Evolutionary conservation across 1,140 invertebrate genomes (phyloP).

Genomic region (Drosophila varians): DNA sequence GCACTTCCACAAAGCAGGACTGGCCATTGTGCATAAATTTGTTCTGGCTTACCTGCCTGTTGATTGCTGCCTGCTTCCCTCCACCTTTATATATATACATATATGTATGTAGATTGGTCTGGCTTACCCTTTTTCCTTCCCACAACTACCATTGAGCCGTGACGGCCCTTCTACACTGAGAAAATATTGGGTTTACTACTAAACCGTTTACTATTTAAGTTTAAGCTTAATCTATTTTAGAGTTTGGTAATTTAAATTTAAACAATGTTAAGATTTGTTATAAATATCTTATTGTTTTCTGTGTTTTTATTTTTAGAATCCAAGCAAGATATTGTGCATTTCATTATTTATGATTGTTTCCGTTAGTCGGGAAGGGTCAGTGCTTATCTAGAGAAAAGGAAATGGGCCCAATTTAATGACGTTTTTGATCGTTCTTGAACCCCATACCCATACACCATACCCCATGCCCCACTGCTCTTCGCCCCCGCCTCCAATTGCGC

Average conservation of each 20-base stretch:
- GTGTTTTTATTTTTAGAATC: constrained; percentile 45
- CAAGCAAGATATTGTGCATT: constrained; percentile 43
- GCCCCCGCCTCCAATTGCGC: not conserved
- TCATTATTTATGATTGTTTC: constrained; percentile 72
- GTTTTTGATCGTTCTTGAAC: constrained; percentile 44
- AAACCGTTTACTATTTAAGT: not conserved
- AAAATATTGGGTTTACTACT: not conserved
- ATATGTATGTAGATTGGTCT: constrained; percentile 3
- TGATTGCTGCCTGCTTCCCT: constrained; percentile 4
- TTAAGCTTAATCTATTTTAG: no score
- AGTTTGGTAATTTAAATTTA: no score
- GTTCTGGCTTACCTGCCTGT: constrained; percentile 43
- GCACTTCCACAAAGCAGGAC: not conserved
- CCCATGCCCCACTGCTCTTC: not conserved
- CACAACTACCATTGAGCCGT: constrained; percentile 47
- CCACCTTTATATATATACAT: no score
- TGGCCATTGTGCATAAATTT: not conserved
- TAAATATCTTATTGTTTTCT: not conserved
- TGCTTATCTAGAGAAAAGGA: constrained; percentile 45
- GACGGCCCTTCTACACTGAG: constrained; percentile 11
- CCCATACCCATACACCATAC: not conserved
- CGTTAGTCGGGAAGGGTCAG: constrained; percentile 55
- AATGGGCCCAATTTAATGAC: constrained; percentile 72
- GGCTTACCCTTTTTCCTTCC: constrained; percentile 41
- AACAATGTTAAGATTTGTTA: no score